These are phyloP conservation scores for Cladopsammia gracilis DNA, from an alignment of 64 coral and sea anemone genomes.

Conservation along the genomic window DNA sequence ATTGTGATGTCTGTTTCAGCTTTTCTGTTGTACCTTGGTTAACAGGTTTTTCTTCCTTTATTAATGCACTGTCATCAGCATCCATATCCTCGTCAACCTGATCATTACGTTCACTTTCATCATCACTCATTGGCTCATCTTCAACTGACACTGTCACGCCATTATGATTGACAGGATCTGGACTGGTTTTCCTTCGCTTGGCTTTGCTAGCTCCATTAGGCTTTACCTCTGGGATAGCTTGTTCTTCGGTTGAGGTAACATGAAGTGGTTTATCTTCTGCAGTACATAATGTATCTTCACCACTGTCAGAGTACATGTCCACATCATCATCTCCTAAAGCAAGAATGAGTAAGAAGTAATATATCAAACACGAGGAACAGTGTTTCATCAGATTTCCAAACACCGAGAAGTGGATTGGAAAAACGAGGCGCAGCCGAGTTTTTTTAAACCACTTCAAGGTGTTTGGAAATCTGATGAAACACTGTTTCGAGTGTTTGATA, in stretches of 20 bases:
- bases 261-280: slow-evolving; percentile 22
- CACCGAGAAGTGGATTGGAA: too few species aligned
- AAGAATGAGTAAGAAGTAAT: background rate
- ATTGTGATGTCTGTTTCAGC: background rate
- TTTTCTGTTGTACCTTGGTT: background rate
- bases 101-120: slow-evolving; percentile 29
- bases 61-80: slow-evolving; percentile 54
- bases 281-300: slow-evolving; percentile 56
- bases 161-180: slow-evolving; percentile 35
- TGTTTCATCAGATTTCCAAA: too few species aligned
- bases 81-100: slow-evolving; percentile 23
- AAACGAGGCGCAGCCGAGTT: too few species aligned
- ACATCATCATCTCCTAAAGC: slow-evolving; percentile 28
- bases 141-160: slow-evolving; percentile 46
- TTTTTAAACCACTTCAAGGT: too few species aligned
- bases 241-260: background rate
- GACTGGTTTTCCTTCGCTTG: slow-evolving; percentile 31
- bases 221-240: background rate
- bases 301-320: slow-evolving; percentile 66
- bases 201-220: background rate
- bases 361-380: too few species aligned
- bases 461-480: too few species aligned
- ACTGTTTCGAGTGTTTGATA: too few species aligned
- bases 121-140: slow-evolving; percentile 66
- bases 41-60: slow-evolving; percentile 46